Evolutionary conservation across 2,113 vertebrate genomes (phyloP).

Genomic region (Albula glossodonta): DNA sequence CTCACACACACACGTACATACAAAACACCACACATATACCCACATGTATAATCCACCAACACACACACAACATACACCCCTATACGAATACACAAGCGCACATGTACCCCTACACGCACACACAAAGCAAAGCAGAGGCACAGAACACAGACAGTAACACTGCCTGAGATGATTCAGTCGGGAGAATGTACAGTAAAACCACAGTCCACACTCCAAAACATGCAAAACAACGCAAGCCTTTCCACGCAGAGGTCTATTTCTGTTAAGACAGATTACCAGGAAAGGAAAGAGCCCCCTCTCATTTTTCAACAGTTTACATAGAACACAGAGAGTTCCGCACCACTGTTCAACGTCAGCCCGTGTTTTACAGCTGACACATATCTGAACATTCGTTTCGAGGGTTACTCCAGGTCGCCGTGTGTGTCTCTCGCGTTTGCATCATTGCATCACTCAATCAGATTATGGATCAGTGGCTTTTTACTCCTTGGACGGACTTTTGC

Average conservation of each 20-base stretch:
- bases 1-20: too few species aligned
- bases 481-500: background rate
- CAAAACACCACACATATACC: too few species aligned
- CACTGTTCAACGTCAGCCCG: background rate
- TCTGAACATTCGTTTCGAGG: background rate
- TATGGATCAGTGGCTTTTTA: background rate
- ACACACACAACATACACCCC: too few species aligned
- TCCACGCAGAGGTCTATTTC: background rate
- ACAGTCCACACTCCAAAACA: too few species aligned
- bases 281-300: background rate
- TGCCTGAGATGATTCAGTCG: too few species aligned
- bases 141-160: too few species aligned
- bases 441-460: background rate
- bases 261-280: background rate
- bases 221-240: background rate
- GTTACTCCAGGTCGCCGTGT: background rate
- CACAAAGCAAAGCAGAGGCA: too few species aligned
- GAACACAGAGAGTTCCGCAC: background rate
- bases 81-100: too few species aligned
- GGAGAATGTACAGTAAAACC: too few species aligned
- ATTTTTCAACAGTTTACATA: background rate
- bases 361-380: background rate
- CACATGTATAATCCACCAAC: too few species aligned
- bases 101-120: too few species aligned
- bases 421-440: background rate